These are phyloP conservation scores for Chondrilla cf. caribensis DNA, from an alignment of 37 sponge, comb jelly and placozoan genomes.

Conservation along the genomic window DNA sequence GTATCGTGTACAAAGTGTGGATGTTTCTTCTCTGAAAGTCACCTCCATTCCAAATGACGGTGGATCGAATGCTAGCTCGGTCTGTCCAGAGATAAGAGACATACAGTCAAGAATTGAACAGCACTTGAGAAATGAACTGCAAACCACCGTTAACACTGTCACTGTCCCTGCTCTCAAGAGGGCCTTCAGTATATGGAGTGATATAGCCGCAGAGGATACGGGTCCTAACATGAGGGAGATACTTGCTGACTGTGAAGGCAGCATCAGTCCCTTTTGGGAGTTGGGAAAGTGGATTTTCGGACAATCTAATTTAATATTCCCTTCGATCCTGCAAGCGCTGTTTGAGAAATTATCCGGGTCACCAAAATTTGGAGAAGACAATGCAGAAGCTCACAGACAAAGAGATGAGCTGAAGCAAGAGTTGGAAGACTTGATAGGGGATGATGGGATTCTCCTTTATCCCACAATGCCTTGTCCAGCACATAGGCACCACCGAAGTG, in stretches of 20 bases:
- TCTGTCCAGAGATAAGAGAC: neutral
- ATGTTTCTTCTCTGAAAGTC: conserved; percentile 12
- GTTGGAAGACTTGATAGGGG: conserved; percentile 43
- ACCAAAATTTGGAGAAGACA: conserved; percentile 31
- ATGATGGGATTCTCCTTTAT: conserved; percentile 50
- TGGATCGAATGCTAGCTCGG: neutral
- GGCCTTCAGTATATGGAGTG: neutral
- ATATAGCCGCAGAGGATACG: neutral
- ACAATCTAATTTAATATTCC: conserved; percentile 16
- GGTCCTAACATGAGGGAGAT: conserved; percentile 9
- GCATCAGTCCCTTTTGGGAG: conserved; percentile 34
- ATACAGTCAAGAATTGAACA: neutral
- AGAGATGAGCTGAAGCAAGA: conserved; percentile 32
- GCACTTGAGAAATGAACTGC: neutral
- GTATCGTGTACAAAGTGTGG: neutral
- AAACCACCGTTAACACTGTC: neutral
- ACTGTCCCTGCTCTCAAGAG: neutral
- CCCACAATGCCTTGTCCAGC: conserved; percentile 60
- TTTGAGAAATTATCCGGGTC: conserved; percentile 13
- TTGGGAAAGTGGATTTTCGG: conserved; percentile 32
- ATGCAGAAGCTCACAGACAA: conserved; percentile 22
- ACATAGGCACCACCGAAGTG: neutral
- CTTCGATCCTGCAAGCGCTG: neutral
- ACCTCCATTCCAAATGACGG: conserved; percentile 29
- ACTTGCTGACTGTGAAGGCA: conserved; percentile 4